Evolutionary conservation across 2,113 vertebrate species (phyloP).

Genomic region (Lophura nycthemera): DNA sequence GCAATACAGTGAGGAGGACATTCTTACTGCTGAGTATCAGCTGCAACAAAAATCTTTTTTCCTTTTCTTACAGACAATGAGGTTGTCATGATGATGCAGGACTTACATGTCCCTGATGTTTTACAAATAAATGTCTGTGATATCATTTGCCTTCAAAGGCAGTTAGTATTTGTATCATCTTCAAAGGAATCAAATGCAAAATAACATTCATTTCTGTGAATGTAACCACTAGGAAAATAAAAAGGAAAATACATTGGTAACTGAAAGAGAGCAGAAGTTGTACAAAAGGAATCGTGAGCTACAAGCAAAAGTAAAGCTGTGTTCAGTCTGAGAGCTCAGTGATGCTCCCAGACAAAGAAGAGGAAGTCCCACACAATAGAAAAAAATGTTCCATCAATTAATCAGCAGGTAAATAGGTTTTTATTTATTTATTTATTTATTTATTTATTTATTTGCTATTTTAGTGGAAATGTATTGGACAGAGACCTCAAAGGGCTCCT

Average conservation of each 20-base stretch:
- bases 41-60: background rate
- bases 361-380: background rate
- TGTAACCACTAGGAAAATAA: background rate
- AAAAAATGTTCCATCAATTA: background rate
- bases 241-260: background rate
- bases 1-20: background rate
- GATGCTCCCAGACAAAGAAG: background rate
- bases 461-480: background rate
- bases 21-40: background rate
- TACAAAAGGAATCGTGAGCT: background rate
- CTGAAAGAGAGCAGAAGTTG: background rate
- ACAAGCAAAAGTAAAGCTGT: background rate
- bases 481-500: background rate
- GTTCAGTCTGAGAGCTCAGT: background rate
- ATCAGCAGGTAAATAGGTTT: background rate
- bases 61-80: background rate
- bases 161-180: background rate
- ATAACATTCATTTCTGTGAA: background rate
- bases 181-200: background rate
- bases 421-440: background rate
- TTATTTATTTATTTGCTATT: background rate
- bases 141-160: background rate
- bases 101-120: background rate
- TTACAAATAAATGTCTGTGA: background rate
- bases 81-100: background rate